phyloP scores from a whole-genome alignment of 2,888 invertebrate species.

The Rhingia rostrata region DNA sequence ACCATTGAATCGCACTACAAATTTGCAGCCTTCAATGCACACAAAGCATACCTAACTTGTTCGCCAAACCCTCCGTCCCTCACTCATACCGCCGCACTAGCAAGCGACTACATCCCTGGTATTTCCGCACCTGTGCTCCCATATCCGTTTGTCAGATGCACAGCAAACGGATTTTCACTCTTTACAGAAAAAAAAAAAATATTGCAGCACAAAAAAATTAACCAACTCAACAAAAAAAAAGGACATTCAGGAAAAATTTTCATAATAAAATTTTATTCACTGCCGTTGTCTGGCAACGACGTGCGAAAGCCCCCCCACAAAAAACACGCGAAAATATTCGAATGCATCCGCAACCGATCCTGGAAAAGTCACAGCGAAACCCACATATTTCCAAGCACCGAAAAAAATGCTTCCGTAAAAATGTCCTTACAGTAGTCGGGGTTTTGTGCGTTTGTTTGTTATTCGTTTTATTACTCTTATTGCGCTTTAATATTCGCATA shows the following conservation, averaged over 20 bases:
- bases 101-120: constrained; percentile 47
- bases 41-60: constrained; percentile 35
- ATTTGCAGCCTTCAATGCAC: constrained; percentile 53
- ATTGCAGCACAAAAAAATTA: constrained; percentile 24
- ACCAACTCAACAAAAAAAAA: constrained; percentile 21
- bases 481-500: constrained; percentile 12
- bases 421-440: constrained; percentile 27
- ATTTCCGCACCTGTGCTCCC: constrained; percentile 58
- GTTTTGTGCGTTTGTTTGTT: constrained; percentile 13
- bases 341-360: constrained; percentile 5
- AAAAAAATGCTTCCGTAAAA: constrained; percentile 59
- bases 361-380: constrained; percentile 60
- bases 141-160: constrained; percentile 70
- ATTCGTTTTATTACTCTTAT: constrained; percentile 23
- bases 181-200: constrained; percentile 46
- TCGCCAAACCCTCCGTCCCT: constrained; percentile 2
- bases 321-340: constrained; percentile 47
- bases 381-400: constrained; percentile 57
- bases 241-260: constrained; percentile 53
- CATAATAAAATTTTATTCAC: constrained; percentile 73
- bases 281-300: constrained; percentile 70
- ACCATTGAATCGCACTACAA: constrained; percentile 52
- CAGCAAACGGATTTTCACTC: constrained; percentile 41
- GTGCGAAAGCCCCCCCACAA: constrained; percentile 62
- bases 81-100: constrained; percentile 19